These are phyloP conservation scores for Scortum barcoo DNA, from an alignment of 2,113 vertebrate species.

Conservation along the genomic window DNA sequence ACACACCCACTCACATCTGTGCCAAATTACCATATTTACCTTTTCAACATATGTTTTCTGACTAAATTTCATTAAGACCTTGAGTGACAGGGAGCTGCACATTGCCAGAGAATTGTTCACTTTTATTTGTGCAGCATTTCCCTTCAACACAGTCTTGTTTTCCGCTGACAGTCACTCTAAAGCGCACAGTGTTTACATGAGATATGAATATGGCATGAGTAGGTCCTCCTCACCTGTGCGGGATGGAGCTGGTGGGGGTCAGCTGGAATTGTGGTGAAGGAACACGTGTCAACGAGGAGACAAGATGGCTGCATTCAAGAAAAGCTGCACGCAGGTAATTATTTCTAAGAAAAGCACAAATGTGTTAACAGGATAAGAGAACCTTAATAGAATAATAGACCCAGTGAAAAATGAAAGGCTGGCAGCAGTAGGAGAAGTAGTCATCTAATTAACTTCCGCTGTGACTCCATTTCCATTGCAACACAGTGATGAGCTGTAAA, in stretches of 20 bases:
- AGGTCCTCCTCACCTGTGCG: not conserved
- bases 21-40: not conserved
- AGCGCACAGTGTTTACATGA: not conserved
- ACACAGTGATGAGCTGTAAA: not conserved
- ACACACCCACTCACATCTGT: not conserved
- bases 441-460: conserved; percentile 41
- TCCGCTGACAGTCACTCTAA: not conserved
- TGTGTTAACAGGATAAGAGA: conserved; percentile 36
- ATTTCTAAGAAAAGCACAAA: conserved; percentile 24
- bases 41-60: not conserved
- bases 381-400: conserved; percentile 41
- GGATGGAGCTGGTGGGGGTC: not conserved
- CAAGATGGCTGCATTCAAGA: conserved; percentile 21
- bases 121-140: not conserved
- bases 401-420: conserved; percentile 18
- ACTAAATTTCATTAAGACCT: not conserved
- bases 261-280: not conserved
- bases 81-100: not conserved
- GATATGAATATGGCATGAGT: not conserved
- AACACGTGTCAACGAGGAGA: not conserved
- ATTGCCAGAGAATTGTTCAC: not conserved
- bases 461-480: conserved; percentile 35
- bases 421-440: not conserved
- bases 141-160: not conserved
- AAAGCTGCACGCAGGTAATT: conserved; percentile 17